Conservation (phyloP, 1,140 invertebrate genomes). For the Whitmania pigra region DNA sequence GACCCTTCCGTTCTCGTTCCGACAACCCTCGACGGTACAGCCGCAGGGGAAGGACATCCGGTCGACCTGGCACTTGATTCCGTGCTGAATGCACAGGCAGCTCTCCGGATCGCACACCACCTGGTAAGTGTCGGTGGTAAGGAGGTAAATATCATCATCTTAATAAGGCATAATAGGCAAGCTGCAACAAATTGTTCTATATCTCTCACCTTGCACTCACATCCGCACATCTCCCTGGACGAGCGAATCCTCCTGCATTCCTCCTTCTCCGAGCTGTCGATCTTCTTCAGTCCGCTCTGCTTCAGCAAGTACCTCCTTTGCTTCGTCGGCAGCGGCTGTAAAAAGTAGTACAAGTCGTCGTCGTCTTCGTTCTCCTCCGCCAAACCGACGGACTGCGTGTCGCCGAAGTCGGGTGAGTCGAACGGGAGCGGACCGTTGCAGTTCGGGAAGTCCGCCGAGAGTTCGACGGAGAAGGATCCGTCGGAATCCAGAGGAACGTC, state of each 20-base stretch:
- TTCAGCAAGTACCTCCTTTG: constrained; percentile 72
- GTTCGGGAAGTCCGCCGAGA: constrained; percentile 3
- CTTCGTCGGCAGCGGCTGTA: constrained; percentile 75
- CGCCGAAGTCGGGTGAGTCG: no score
- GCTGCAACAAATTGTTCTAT: no score
- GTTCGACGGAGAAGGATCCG: constrained; percentile 21
- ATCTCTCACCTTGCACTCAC: constrained; percentile 73
- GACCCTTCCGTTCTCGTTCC: constrained; percentile 76
- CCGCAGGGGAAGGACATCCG: constrained; percentile 88
- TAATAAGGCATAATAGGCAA: no score
- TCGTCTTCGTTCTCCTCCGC: constrained; percentile 70
- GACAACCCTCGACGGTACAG: constrained; percentile 83
- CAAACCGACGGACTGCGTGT: constrained; percentile 23
- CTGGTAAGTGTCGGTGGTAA: no score
- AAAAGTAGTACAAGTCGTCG: constrained; percentile 79
- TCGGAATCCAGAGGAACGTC: no score
- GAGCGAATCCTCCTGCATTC: constrained; percentile 80
- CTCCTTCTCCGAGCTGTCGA: constrained; percentile 83
- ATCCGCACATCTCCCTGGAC: constrained; percentile 79
- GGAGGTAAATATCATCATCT: no score
- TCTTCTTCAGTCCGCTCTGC: constrained; percentile 78
- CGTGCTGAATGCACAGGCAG: constrained; percentile 80
- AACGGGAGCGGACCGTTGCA: background rate
- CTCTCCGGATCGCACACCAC: constrained; percentile 77
- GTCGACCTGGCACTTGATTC: constrained; percentile 94